Conservation (phyloP, 2,797 vertebrate genomes). For the Poecilia velifera region DNA sequence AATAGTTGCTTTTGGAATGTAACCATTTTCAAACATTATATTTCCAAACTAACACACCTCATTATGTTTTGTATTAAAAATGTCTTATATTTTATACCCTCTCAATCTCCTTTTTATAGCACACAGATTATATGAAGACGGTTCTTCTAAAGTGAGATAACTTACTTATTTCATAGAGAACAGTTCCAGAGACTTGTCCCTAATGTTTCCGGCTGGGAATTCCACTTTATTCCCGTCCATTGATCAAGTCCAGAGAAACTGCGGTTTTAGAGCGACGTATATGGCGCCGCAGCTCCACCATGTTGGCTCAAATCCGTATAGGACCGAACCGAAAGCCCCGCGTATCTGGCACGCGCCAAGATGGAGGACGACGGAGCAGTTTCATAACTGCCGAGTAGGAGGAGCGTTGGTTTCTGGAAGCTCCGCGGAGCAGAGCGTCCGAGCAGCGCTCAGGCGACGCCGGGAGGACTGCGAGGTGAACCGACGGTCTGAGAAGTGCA, state of each 20-base stretch:
- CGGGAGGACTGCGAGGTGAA: constrained; percentile 48
- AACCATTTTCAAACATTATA: neutral
- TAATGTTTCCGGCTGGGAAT: constrained; percentile 25
- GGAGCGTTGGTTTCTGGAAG: constrained; percentile 77
- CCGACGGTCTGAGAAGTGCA: constrained; percentile 38
- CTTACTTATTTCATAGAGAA: neutral
- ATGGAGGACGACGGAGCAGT: constrained; percentile 75
- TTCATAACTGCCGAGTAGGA: constrained; percentile 76
- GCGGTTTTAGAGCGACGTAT: constrained; percentile 14
- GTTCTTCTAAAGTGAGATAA: neutral
- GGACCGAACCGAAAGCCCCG: constrained; percentile 17
- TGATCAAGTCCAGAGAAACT: constrained; percentile 64
- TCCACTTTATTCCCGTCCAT: constrained; percentile 19
- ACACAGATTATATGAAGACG: neutral
- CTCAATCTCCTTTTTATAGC: neutral
- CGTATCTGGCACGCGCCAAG: constrained; percentile 65
- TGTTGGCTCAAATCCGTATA: constrained; percentile 75
- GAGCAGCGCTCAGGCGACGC: constrained; percentile 50
- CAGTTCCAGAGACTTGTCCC: neutral
- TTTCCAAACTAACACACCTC: neutral
- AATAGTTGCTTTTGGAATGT: neutral
- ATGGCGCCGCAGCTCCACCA: constrained; percentile 61
- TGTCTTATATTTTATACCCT: neutral
- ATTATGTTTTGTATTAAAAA: neutral
- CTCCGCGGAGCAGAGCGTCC: constrained; percentile 54